Evolutionary conservation across 2,888 invertebrate genomes (phyloP).

Genomic region (Malthinus seriepunctatus): DNA sequence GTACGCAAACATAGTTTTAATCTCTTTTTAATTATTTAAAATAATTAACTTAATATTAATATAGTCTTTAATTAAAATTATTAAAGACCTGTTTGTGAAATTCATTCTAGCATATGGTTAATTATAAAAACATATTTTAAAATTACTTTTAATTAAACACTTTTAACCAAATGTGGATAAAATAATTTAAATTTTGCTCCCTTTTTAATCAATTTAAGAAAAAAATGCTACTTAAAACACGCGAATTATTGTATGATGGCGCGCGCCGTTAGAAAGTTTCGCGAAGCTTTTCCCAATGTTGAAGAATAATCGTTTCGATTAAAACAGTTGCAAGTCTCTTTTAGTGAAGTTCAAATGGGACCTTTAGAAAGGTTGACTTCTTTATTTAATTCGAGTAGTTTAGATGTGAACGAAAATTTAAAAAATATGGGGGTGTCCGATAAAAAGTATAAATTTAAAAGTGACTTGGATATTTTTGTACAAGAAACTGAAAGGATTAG

Average conservation of each 20-base stretch:
- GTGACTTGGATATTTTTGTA: slow-evolving; percentile 58
- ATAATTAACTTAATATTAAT: too few species aligned
- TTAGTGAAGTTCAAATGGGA: slow-evolving; percentile 55
- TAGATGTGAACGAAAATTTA: slow-evolving; percentile 57
- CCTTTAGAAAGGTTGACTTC: slow-evolving; percentile 65
- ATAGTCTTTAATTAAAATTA: too few species aligned
- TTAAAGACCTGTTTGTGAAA: too few species aligned
- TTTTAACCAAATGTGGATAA: too few species aligned
- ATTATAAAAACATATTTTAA: too few species aligned
- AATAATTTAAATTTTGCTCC: too few species aligned
- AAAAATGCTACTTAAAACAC: neutral
- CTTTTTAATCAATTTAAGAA: neutral
- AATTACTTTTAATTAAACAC: too few species aligned
- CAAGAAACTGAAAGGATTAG: slow-evolving; percentile 54
- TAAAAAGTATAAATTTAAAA: slow-evolving; percentile 60
- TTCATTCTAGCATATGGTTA: too few species aligned
- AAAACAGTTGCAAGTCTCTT: slow-evolving; percentile 6
- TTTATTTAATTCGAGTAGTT: slow-evolving; percentile 59
- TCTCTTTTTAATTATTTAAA: too few species aligned
- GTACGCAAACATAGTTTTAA: too few species aligned
- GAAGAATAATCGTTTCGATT: neutral
- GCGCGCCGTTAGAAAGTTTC: slow-evolving; percentile 27
- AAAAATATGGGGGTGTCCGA: slow-evolving; percentile 48
- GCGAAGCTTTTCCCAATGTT: slow-evolving; percentile 21
- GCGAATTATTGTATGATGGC: slow-evolving; percentile 9